Base-by-base conservation (phyloP, 2,888 invertebrate genomes). In the Synergus japonicus region DNA sequence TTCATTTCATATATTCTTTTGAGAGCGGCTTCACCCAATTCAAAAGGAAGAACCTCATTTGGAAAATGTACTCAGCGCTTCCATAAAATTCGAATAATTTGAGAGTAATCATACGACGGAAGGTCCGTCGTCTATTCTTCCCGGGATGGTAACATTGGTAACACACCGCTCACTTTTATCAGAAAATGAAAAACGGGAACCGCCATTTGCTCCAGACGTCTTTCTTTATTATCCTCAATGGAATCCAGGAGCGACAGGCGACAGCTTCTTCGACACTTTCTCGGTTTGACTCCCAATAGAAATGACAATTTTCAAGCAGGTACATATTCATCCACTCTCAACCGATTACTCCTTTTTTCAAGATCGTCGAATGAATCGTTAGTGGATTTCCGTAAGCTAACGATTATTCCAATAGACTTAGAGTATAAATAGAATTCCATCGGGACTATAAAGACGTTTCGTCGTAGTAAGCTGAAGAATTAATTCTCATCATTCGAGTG, bases 241-340 rank as follows among this genome's bases (percentile, higher is more conserved):
- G 54, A 54, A 73, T 73, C 73, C 54, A 58, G 54, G 41, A 73
- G 54, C 73, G 73, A 73, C 41, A 54, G 73, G 12, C 54, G 73
- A 73, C 73, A 73, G 73, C 54, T 54, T n/a, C 73, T 73, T 73
- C 73, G 73, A 73, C 73, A 73, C 73, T 73, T 58, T 73, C 37
- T 73, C 54, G 15, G 73, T 58, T 73, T 73, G 73, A 73, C 29
- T 73, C 73, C 73, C 49, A 82, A 82, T 82, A 73, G 80, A 77
- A 76, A 81, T 73, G 76, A 79, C 76, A 77, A 83, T 82, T 82
- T 82, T 78, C 79, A 82, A 69, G 64, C 80, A 77, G 78, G 29
- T 79, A 80, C 80, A 76, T 76, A 82, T 83, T 81, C 82, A 82
- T 82, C 78, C 66, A 79, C 73, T 76, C 76, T 69, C 37, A 37